Evolutionary conservation across 2,888 invertebrate species (phyloP), one percentile per base, ranked within the genome.

Genomic region (Gandaritis pyraliata): DNA sequence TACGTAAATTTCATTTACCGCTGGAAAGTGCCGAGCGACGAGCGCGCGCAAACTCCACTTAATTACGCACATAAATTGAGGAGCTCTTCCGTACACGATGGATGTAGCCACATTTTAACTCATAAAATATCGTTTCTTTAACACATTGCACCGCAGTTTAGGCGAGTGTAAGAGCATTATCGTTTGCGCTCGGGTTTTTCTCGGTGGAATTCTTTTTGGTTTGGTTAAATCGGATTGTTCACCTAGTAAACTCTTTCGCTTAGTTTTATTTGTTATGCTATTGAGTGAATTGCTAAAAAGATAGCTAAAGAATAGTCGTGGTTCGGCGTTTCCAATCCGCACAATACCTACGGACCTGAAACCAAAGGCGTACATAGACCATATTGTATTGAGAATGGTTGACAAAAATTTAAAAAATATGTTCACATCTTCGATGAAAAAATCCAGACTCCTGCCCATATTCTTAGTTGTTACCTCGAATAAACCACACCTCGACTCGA

Each of bases 51-150:
- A 90, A 90, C 89, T 90, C 86, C 81, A 91, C 90, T 90, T 91
- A 91, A 91, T 91, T 91, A 91, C 90, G 89, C 86, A 89, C 89
- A 90, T 89, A 91, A 90, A 90, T 90, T 90, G 86, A 84, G 90
- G 90, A 87, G 90, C 88, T 89, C 85, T 85, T 79, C 81, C 81
- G 82, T 84, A 86, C 78, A 84, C 84, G 86, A 87, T 85, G 82
- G 83, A 85, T 85, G 87, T 84, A 81, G 80, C 84, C 85, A 78
- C 84, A 86, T 85, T 88, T 85, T 83, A 82, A 83, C 82, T 81
- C 81, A 81, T 85, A 83, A 88, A 86, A 84, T 85, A 83, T 80
- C 76, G 80, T 78, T 80, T 80, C 77, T 76, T 71, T 63, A 65
- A 70, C 66, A 64, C 58, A 60, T 60, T 64, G 64, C 59, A 64